phyloP scores from a whole-genome alignment of 2,797 vertebrate species.

The Etheostoma perlongum region DNA sequence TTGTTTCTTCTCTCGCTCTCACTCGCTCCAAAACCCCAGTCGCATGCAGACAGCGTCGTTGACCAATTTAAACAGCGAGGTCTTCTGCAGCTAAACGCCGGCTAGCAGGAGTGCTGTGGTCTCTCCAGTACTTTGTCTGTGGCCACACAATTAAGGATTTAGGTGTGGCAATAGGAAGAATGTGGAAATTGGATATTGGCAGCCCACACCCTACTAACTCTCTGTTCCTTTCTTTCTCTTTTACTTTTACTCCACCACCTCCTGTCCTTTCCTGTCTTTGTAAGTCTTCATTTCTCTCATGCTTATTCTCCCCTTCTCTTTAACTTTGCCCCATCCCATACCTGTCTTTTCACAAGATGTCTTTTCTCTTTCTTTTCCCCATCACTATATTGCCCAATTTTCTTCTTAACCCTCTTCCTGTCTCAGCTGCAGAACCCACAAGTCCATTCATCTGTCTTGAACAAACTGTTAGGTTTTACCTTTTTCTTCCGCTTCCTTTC shows the following conservation, averaged over 20 bases:
- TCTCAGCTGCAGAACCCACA: conserved; percentile 37
- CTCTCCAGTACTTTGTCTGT: conserved; percentile 86
- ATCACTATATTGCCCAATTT: conserved; percentile 5
- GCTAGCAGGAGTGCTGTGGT: conserved; percentile 84
- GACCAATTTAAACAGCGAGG: conserved; percentile 85
- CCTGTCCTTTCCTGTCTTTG: conserved; percentile 46
- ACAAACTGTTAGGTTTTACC: conserved; percentile 56
- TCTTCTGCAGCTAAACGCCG: conserved; percentile 81
- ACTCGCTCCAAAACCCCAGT: conserved; percentile 71
- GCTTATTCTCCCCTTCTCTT: conserved; percentile 24
- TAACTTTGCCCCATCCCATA: conserved; percentile 16
- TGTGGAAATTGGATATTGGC: conserved; percentile 86
- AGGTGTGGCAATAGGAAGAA: conserved; percentile 89
- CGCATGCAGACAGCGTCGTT: conserved; percentile 77
- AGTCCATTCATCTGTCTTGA: conserved; percentile 43
- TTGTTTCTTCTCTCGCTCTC: conserved; percentile 50
- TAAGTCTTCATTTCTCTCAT: conserved; percentile 20
- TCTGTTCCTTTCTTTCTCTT: conserved; percentile 60
- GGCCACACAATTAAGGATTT: conserved; percentile 89
- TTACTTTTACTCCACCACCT: conserved; percentile 54
- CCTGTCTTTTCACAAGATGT: neutral
- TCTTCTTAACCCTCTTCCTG: conserved; percentile 35
- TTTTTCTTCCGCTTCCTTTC: conserved; percentile 58
- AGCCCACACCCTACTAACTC: conserved; percentile 85
- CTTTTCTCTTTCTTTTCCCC: neutral